phyloP scores from a whole-genome alignment of 2,888 invertebrate species.

The Hipparchia semele region DNA sequence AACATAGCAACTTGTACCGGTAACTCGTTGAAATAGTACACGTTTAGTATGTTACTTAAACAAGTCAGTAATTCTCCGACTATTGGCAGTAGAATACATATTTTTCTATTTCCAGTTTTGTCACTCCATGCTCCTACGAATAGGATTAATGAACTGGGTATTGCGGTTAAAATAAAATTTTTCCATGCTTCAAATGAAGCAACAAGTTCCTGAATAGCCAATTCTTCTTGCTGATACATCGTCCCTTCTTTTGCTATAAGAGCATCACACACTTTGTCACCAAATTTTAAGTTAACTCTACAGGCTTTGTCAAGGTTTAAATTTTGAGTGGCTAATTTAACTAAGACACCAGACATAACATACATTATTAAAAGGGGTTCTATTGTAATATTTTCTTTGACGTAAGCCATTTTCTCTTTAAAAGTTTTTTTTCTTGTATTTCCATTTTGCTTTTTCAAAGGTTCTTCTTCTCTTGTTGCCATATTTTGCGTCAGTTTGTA shows the following conservation, averaged over 20 bases:
- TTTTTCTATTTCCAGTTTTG: slow-evolving; percentile 79
- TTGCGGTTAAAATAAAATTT: slow-evolving; percentile 76
- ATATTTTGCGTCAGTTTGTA: slow-evolving; percentile 45
- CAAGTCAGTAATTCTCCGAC: slow-evolving; percentile 78
- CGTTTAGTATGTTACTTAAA: slow-evolving; percentile 76
- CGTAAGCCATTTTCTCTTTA: slow-evolving; percentile 68
- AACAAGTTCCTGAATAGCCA: slow-evolving; percentile 82
- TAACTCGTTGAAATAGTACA: slow-evolving; percentile 79
- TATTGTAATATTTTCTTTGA: slow-evolving; percentile 84
- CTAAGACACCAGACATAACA: slow-evolving; percentile 84
- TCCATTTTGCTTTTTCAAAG: slow-evolving; percentile 52
- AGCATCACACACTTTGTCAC: slow-evolving; percentile 88
- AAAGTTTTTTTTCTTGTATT: slow-evolving; percentile 58
- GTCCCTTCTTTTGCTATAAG: slow-evolving; percentile 87
- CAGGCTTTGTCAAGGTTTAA: slow-evolving; percentile 93
- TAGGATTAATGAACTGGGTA: slow-evolving; percentile 81
- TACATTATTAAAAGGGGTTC: slow-evolving; percentile 86
- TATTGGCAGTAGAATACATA: slow-evolving; percentile 82
- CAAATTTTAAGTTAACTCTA: slow-evolving; percentile 88
- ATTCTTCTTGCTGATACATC: slow-evolving; percentile 84
- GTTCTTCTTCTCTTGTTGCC: slow-evolving; percentile 59
- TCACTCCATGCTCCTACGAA: slow-evolving; percentile 86
- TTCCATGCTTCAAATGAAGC: slow-evolving; percentile 82
- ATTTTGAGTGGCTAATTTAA: slow-evolving; percentile 91
- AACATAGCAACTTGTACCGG: slow-evolving; percentile 79